Conservation (phyloP, 1,140 invertebrate species). For the Tetramorium simillimum region DNA sequence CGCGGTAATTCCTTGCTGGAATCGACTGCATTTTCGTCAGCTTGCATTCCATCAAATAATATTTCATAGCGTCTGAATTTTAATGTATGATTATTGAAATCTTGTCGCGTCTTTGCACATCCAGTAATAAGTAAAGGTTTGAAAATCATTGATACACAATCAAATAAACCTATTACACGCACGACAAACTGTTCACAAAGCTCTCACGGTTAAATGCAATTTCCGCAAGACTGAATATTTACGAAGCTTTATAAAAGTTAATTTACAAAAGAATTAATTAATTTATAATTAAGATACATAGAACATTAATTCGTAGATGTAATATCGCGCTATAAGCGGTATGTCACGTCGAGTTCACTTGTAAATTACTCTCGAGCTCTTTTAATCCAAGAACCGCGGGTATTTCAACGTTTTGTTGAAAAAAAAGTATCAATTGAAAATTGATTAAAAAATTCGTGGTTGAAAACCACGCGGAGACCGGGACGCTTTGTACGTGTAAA, state of each 20-base stretch:
- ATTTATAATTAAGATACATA: too few relatives aligned
- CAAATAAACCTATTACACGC: not conserved
- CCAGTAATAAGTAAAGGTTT: not conserved
- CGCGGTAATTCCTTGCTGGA: not conserved
- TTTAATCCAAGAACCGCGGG: not conserved
- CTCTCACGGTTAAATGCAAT: not conserved
- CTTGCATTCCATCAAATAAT: not conserved
- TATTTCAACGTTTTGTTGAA: not conserved
- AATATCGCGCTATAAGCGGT: too few relatives aligned
- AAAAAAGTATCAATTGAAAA: not conserved
- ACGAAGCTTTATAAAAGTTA: not conserved
- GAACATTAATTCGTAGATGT: too few relatives aligned
- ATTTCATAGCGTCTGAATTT: slow-evolving; percentile 4
- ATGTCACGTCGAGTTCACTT: not conserved
- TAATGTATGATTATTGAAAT: not conserved
- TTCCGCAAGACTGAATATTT: not conserved
- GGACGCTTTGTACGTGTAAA: not conserved
- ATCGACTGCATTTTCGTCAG: not conserved
- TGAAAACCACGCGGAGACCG: not conserved
- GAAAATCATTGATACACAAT: not conserved
- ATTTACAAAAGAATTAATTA: too few relatives aligned
- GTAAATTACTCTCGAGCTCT: not conserved
- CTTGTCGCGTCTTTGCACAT: not conserved
- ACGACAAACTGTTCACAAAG: not conserved
- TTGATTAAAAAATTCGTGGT: slow-evolving; percentile 30